Base-by-base conservation (phyloP, 2,797 vertebrate species). In the Anolis apletophallus region DNA sequence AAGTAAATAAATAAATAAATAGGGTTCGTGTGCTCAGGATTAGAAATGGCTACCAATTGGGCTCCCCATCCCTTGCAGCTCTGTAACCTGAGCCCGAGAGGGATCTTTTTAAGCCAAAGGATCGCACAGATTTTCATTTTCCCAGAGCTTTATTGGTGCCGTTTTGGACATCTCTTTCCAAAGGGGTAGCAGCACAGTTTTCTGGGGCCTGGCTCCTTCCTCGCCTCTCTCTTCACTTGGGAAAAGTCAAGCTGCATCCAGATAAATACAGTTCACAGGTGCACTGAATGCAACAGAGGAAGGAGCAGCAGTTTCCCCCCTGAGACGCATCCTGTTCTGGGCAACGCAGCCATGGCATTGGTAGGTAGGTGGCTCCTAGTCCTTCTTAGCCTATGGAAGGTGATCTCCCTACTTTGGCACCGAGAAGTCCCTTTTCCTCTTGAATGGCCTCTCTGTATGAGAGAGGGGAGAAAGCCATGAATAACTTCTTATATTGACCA, bases 381-480 rank as follows among this genome's bases (percentile, higher is more conserved):
- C 55, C 59, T 40, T 64, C 16, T 80, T 26, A 61, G 32, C 55
- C 72, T 50, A 10, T 9, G 4, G 40, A 61, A 80, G 34, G 75
- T 52, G 19, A 2, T 32, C 78, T 52, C 36, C 4, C 2, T 3
- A 3, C 2, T 21, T 68, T 5, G 23, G 3, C n/a, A 16, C 29
- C 26, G 16, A 7, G 26, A 11, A 14, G 7, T 1, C 59, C n/a
- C 1, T 11, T 1, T 0, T 46, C 34, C 5, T 12, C 17, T 23
- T 29, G 29, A 11, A 14, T n/a, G 55, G 54, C 12, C 36, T 9
- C 12, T 1, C 2, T 1, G 1, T 9, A 16, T 17, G 19, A 46
- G 46, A 5, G 71, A 23, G 54, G 14, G 7, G 16, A 34, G 84
- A 3, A 54, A 1, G 36, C 21, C 29, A 19, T 40, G 26, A 9